Evolutionary conservation across 1,140 invertebrate genomes (phyloP).

Genomic region (Drosophila kanapiae): DNA sequence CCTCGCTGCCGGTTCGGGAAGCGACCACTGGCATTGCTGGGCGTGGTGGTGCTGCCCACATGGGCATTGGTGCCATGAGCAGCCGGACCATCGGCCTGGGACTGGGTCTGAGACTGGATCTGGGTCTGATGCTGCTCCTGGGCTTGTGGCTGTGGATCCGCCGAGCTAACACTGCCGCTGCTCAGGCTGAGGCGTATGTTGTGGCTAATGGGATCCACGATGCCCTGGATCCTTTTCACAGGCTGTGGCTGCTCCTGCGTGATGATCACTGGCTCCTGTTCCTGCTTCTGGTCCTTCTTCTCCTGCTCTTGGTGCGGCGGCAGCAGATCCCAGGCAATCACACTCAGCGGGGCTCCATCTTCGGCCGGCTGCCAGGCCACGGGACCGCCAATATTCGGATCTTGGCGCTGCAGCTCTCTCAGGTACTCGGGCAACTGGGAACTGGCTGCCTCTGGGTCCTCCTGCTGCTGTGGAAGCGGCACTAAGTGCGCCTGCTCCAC

Average conservation of each 20-base stretch:
- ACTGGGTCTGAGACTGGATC: neutral
- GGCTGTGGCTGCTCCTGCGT: slow-evolving; percentile 63
- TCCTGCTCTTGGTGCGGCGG: slow-evolving; percentile 51
- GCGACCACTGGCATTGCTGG: slow-evolving; percentile 37
- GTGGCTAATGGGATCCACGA: slow-evolving; percentile 60
- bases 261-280: slow-evolving; percentile 58
- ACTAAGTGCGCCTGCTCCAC: slow-evolving; percentile 74
- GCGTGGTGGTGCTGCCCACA: slow-evolving; percentile 62
- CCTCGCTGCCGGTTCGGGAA: slow-evolving; percentile 65
- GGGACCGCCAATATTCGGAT: slow-evolving; percentile 72
- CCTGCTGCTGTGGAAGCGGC: slow-evolving; percentile 33
- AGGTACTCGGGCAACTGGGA: slow-evolving; percentile 67
- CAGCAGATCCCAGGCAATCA: slow-evolving; percentile 82
- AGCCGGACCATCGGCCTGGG: slow-evolving; percentile 38
- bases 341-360: slow-evolving; percentile 58
- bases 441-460: slow-evolving; percentile 12
- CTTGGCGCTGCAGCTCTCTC: slow-evolving; percentile 67
- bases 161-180: slow-evolving; percentile 54
- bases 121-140: slow-evolving; percentile 28
- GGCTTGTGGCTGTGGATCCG: slow-evolving; percentile 13
- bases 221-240: slow-evolving; percentile 44
- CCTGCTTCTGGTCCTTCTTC: neutral
- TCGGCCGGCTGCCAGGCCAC: slow-evolving; percentile 67
- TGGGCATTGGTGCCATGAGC: slow-evolving; percentile 72
- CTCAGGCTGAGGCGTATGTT: slow-evolving; percentile 67